Base-by-base conservation (phyloP, 64 coral and sea anemone species). In the Montipora efflorescens region DNA sequence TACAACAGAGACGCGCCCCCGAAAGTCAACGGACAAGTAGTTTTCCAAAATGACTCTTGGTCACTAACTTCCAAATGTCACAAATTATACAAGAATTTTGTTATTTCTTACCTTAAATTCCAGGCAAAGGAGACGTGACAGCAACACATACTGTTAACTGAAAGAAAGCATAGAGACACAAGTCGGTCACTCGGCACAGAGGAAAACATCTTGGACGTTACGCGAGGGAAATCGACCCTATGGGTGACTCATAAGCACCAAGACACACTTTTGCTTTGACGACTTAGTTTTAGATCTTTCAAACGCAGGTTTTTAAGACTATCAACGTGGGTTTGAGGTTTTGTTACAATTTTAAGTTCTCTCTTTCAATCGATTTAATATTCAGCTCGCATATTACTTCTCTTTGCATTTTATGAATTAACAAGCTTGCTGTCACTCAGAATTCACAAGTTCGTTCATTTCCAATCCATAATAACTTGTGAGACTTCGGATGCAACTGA, bases 101-200 rank as follows among this genome's bases (percentile, higher is more conserved):
- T 23, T 52, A 18, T 86, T 71, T n/a, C 82, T 86, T 50, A 86
- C 82, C 82, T 86, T 86, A 72, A 86, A 70, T 47, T 71, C 62
- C 62, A n/a, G 45, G 22, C 44, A 86, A 2, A 71, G n/a, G 0
- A 86, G 16, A 19, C 66, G 36, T 47, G 7, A 47, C 66, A 86
- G 82, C 7, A 44, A 86, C 71, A n/a, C 82, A 86, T 86, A 71
- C 82, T 86, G 82, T 72, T 20, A 10, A 10, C 49, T 50, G 45
- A 72, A 51, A 71, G 19, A 57, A 57, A 57, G 11, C 53, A 57
- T 8, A 57, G 53, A 57, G 53, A 57, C 53, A 57, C 0, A 11
- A 6, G 53, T 57, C 11, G 11, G 53, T 57, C 53, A 57, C 53
- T 57, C 11, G 36, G 53, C 11, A 57, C 53, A 21, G 68, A 7